Base-by-base conservation (phyloP, 2,797 vertebrate genomes). In the Oryzias dopingdopingensis region DNA sequence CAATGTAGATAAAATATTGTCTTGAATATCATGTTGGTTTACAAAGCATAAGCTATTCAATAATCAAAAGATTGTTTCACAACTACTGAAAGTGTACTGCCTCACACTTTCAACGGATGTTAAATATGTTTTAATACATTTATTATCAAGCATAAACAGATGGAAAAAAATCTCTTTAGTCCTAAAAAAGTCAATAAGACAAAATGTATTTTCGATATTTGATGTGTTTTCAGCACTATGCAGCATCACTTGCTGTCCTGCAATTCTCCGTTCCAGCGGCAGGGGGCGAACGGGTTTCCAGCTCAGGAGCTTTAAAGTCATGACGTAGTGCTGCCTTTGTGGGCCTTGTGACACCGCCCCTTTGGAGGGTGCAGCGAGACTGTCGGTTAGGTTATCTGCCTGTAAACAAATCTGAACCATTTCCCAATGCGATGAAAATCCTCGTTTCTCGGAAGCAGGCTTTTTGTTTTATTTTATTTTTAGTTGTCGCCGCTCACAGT, bases 311-410 rank as follows among this genome's bases (percentile, higher is more conserved):
- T 41, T 60, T 60, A 32, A 64, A 72, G 65, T 59, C 70, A 92
- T 92, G 64, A 93, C 91, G 91, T 93, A 84, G 86, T 85, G 84
- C 76, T 85, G 57, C 61, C 79, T 84, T 82, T 89, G 74, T 79
- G 85, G 86, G 82, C 72, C 44, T 43, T 56, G 56, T 80, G 89
- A 86, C 89, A 70, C 89, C 91, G 86, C 90, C 91, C 86, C 86
- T 85, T 74, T 68, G 24, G 52, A 76, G 72, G 77, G 73, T 70
- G 80, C 84, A 86, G 81, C 54, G 66, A 67, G 57, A 48, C 55
- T 44, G 37, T 65, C 72, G 53, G 29, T 47, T 45, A 20, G 65
- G 37, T 62, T n/a, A 55, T 26, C 65, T 41, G 42, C 55, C 57
- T 81, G 86, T 91, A 89, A 92, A 92, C 90, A 90, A 85, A 88